Evolutionary conservation across 1,140 invertebrate species (phyloP), one percentile per base, ranked within the genome.

Genomic region (Hypothenemus hampei): DNA sequence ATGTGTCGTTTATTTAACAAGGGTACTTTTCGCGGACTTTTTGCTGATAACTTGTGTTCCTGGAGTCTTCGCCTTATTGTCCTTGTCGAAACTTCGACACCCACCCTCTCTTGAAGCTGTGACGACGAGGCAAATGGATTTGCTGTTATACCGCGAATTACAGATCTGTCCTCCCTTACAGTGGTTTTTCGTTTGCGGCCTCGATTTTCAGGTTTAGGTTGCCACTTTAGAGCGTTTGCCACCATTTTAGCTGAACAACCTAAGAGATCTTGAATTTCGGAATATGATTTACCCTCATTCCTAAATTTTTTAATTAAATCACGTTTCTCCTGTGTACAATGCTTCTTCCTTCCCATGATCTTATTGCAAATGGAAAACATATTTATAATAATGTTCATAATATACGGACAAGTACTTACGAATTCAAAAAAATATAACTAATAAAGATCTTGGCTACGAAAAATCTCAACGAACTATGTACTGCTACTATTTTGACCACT

Each of bases 141-240:
- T 1, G 3, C 4, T 4, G 11, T 39, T 39, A 16, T 8, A 19
- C 2, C 36, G 11, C 36, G 1, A 10, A 4, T 39, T 4, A 4
- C 1, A 1, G 4, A 2, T 39, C 18, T 39, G n/a, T 39, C 2
- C 1, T 39, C n/a, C 4, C 4, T 4, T 1, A 8, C 16, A 3
- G 36, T 39, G 1, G 36, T 39, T 39, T 39, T 4, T 3, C 36
- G 36, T 39, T 39, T 39, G 1, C 36, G 36, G 4, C 36, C 36
- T 13, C 4, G 36, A 16, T 1, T 39, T 39, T 39, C 36, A 4
- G 4, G n/a, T 39, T 2, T 1, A 19, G 16, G 1, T 4, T 39
- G 36, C 36, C 36, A 19, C 8, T 39, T 39, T 39, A 39, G 4
- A 39, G 36, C 36, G 16, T 39, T 39, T 39, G 11, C 16, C 18